A percentile compares a stretch with the other conserved stretches of the same genome.
Conservation (phyloP, 2,113 vertebrate genomes). For the Equus przewalskii region DNA sequence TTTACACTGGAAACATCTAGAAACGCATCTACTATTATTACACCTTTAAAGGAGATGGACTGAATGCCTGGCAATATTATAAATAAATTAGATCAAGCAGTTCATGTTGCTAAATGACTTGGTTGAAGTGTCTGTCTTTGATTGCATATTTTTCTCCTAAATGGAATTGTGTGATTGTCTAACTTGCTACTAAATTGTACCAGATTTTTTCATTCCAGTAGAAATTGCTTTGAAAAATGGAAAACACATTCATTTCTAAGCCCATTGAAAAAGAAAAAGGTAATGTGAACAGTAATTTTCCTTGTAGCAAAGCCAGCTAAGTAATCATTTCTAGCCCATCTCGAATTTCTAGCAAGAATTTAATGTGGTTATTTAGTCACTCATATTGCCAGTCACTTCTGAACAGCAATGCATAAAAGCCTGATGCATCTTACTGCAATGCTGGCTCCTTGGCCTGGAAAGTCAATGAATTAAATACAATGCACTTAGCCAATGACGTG, state of each 20-base stretch:
- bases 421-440: neutral
- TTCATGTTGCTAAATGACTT: neutral
- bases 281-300: slow-evolving; percentile 49
- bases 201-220: neutral
- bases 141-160: neutral
- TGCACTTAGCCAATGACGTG: neutral
- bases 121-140: neutral
- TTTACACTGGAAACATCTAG: slow-evolving; percentile 14
- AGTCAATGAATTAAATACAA: neutral
- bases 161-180: neutral
- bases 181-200: neutral
- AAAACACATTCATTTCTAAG: slow-evolving; percentile 38
- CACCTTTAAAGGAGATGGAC: neutral
- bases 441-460: slow-evolving; percentile 2
- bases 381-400: neutral
- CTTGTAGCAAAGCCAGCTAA: neutral
- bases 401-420: neutral
- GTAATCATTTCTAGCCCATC: slow-evolving; percentile 2
- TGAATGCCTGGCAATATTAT: neutral
- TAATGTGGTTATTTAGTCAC: neutral
- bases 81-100: neutral
- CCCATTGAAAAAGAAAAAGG: neutral
- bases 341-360: neutral
- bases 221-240: slow-evolving; percentile 28
- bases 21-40: neutral